These are phyloP conservation scores for Trichacis sp. DNA, from an alignment of 2,888 invertebrate species.

Conservation along the genomic window DNA sequence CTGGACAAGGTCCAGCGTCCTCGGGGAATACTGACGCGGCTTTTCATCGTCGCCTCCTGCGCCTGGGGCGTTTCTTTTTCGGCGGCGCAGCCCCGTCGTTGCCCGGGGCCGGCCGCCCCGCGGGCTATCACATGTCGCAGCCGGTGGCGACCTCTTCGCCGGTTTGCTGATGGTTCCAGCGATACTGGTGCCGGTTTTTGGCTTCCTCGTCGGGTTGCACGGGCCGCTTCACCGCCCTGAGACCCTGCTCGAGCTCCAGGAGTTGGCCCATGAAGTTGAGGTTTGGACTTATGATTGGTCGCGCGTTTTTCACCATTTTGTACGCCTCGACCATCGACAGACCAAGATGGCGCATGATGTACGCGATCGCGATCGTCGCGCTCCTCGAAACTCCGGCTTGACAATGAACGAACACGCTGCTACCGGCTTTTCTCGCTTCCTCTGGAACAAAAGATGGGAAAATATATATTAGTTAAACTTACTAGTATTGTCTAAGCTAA, in stretches of 20 bases:
- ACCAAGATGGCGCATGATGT: slow-evolving; percentile 89
- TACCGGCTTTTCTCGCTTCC: slow-evolving; percentile 77
- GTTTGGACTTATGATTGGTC: slow-evolving; percentile 94
- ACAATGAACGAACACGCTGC: slow-evolving; percentile 90
- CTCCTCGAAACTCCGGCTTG: slow-evolving; percentile 96
- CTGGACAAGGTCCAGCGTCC: background rate
- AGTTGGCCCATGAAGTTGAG: slow-evolving; percentile 94
- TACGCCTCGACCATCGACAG: slow-evolving; percentile 89
- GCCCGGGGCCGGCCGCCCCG: slow-evolving; percentile 3
- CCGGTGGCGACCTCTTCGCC: slow-evolving; percentile 72
- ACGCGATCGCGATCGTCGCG: slow-evolving; percentile 94
- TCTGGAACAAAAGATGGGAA: slow-evolving; percentile 73
- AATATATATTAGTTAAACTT: too few relatives aligned
- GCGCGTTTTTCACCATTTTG: slow-evolving; percentile 84
- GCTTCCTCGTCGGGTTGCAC: slow-evolving; percentile 64
- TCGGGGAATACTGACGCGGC: slow-evolving; percentile 2
- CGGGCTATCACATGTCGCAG: slow-evolving; percentile 71
- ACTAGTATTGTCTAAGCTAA: too few relatives aligned
- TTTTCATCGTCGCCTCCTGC: background rate
- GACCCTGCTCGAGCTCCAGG: slow-evolving; percentile 82
- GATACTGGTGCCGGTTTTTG: slow-evolving; percentile 69
- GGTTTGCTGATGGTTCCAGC: slow-evolving; percentile 71
- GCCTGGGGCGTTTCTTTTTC: slow-evolving; percentile 12
- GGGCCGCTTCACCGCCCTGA: slow-evolving; percentile 68
- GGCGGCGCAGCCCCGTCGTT: slow-evolving; percentile 17